Percentiles rank a stretch among this genome's conserved stretches.
Evolutionary conservation across 2,888 invertebrate species (phyloP).

Genomic region (Pseudoips prasinana): DNA sequence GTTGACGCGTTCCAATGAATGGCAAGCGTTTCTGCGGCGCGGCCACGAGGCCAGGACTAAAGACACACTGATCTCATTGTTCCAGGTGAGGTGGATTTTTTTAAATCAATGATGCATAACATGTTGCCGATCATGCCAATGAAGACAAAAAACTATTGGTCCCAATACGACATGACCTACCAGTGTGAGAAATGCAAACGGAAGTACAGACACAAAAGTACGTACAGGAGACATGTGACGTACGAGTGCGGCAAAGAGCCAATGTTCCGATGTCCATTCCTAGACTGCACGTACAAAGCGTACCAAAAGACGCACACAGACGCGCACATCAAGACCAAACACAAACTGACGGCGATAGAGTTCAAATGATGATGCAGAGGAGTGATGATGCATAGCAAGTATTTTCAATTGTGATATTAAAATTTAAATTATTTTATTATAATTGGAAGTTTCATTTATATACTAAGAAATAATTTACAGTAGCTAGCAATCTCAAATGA

Average conservation of each 20-base stretch:
- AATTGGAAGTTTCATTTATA: constrained; percentile 29
- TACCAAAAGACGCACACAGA: constrained; percentile 79
- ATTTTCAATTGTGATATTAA: constrained; percentile 72
- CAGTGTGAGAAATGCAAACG: constrained; percentile 86
- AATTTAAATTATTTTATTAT: constrained; percentile 48
- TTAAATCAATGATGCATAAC: constrained; percentile 76
- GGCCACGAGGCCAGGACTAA: constrained; percentile 12
- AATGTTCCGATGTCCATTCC: constrained; percentile 74
- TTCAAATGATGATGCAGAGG: constrained; percentile 58
- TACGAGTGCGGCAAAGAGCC: constrained; percentile 85
- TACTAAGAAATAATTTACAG: no score
- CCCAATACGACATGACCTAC: constrained; percentile 69
- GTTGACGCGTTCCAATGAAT: constrained; percentile 19
- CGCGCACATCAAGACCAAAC: constrained; percentile 77
- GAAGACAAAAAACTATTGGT: constrained; percentile 79
- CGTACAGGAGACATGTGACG: constrained; percentile 86
- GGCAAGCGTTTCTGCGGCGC: not conserved
- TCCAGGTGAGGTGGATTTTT: constrained; percentile 79
- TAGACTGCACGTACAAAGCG: constrained; percentile 75
- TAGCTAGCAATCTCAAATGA: no score
- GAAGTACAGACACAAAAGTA: constrained; percentile 88
- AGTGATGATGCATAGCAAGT: constrained; percentile 9
- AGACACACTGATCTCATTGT: constrained; percentile 55
- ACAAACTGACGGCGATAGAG: constrained; percentile 83
- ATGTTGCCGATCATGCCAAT: constrained; percentile 73